Conservation (phyloP, 2,113 vertebrate genomes). For the Spizaetus ornatus region DNA sequence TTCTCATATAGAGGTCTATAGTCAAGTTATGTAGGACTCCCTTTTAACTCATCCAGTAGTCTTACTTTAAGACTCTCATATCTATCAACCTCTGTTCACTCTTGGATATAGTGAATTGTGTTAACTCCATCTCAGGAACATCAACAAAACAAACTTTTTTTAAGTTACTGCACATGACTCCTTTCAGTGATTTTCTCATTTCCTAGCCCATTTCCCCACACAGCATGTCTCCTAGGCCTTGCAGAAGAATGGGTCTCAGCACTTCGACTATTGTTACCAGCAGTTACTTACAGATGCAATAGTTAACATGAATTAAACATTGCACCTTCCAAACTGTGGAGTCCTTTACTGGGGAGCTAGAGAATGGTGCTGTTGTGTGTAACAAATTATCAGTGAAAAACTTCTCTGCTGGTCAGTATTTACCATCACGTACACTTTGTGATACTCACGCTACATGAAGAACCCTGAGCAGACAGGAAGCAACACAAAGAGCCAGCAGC, state of each 20-base stretch:
- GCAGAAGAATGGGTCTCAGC: neutral
- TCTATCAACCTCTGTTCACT: neutral
- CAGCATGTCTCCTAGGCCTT: neutral
- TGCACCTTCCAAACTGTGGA: neutral
- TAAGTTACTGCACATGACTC: neutral
- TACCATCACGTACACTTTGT: neutral
- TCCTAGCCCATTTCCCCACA: neutral
- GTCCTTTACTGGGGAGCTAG: neutral
- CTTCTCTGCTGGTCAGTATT: neutral
- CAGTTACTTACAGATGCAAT: neutral
- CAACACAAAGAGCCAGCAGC: neutral
- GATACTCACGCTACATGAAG: rapidly evolving
- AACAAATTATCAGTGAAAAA: neutral
- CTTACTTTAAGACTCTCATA: neutral
- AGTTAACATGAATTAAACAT: neutral
- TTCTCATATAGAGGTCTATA: neutral
- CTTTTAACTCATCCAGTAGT: neutral
- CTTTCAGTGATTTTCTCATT: neutral
- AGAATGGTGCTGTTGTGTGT: neutral
- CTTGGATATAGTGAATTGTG: rapidly evolving
- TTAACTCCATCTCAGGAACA: neutral
- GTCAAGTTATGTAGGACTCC: neutral
- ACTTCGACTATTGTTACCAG: neutral
- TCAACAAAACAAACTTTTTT: neutral
- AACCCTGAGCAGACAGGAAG: neutral